A percentile compares a stretch with the other conserved stretches of the same genome.
Conservation (phyloP, 2,797 vertebrate genomes). For the Peromyscus eremicus region DNA sequence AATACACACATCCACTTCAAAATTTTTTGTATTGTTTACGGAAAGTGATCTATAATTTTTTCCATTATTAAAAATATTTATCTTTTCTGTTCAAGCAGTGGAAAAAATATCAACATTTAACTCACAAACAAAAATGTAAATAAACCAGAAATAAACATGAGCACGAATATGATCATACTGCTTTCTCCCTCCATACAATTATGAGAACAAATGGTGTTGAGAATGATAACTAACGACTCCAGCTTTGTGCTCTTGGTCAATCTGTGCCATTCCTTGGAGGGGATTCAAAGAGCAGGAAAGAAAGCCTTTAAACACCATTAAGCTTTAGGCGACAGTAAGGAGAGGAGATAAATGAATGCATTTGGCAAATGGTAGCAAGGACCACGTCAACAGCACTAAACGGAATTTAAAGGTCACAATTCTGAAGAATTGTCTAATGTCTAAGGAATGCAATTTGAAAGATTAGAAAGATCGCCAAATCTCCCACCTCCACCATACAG, state of each 20-base stretch:
- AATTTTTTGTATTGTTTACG: neutral
- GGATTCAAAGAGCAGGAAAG: neutral
- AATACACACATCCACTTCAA: neutral
- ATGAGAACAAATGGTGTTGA: neutral
- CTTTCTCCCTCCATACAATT: neutral
- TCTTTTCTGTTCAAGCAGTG: neutral
- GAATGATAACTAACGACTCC: neutral
- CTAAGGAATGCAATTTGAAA: neutral
- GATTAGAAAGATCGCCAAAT: neutral
- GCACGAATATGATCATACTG: neutral
- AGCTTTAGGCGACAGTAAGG: neutral
- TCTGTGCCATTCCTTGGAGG: neutral
- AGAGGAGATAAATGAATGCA: neutral
- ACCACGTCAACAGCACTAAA: neutral
- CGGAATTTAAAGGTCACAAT: neutral
- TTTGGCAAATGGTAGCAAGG: neutral
- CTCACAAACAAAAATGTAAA: conserved; percentile 4
- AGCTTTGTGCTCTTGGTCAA: neutral
- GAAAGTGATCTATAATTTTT: neutral
- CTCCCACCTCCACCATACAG: neutral
- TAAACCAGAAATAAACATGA: neutral
- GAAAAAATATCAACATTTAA: conserved; percentile 14
- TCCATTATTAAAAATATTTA: neutral
- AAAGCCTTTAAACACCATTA: neutral
- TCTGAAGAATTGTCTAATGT: neutral